phyloP scores from a whole-genome alignment of 2,113 vertebrate species.

The Poecile atricapillus region DNA sequence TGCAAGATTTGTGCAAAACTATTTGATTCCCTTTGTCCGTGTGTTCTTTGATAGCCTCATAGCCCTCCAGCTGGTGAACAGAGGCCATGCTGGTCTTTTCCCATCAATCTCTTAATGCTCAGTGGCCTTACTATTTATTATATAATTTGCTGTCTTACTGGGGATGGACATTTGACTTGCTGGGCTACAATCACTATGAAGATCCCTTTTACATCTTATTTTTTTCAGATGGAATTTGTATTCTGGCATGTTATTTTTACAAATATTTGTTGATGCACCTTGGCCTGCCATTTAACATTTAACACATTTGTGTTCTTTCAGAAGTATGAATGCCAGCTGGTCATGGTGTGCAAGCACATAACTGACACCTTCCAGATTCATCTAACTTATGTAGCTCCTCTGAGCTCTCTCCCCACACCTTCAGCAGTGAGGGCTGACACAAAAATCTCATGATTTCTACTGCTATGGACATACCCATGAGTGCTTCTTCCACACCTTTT shows the following conservation, averaged over 20 bases:
- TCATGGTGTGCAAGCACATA: not conserved
- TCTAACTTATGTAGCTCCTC: not conserved
- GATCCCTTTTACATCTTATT: not conserved
- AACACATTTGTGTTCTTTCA: not conserved
- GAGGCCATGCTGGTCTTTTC: not conserved
- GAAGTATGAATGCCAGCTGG: not conserved
- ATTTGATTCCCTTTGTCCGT: not conserved
- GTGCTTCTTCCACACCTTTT: not conserved
- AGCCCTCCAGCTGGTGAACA: not conserved
- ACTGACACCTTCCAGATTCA: not conserved
- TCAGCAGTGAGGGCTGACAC: not conserved
- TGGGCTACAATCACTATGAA: not conserved
- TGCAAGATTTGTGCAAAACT: not conserved
- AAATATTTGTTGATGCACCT: not conserved
- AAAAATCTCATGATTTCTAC: not conserved
- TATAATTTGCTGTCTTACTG: not conserved
- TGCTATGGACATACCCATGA: rapidly evolving
- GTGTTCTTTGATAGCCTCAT: not conserved
- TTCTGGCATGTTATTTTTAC: not conserved
- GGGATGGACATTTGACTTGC: not conserved
- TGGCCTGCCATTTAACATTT: not conserved
- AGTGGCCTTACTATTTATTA: not conserved
- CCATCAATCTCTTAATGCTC: not conserved
- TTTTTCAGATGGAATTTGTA: not conserved
- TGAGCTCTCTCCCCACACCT: not conserved